Percentiles rank a stretch among this genome's conserved stretches.
These are phyloP conservation scores for Xestia c-nigrum DNA, from an alignment of 2,888 invertebrate species.

Conservation along the genomic window DNA sequence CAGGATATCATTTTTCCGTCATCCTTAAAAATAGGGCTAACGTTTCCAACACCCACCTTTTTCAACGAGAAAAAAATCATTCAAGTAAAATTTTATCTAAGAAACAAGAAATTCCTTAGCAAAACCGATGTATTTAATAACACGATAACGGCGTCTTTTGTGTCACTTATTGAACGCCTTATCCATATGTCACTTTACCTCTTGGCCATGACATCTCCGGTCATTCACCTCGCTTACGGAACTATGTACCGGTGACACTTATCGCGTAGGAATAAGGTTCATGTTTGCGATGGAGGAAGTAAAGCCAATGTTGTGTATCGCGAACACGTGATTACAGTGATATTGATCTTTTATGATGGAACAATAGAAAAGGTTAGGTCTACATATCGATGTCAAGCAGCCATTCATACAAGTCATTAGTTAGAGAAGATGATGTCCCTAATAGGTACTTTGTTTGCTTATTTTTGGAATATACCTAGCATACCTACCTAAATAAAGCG, in stretches of 20 bases:
- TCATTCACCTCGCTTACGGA: conserved; percentile 84
- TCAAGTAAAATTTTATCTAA: not conserved
- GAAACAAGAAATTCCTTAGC: conserved; percentile 29
- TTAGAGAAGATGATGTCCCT: not conserved
- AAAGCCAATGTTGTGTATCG: conserved; percentile 41
- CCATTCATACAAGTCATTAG: conserved; percentile 1
- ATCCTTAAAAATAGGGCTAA: not conserved
- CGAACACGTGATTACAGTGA: conserved; percentile 55
- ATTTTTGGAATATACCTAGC: not conserved
- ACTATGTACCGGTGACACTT: conserved; percentile 78
- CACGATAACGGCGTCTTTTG: conserved; percentile 65
- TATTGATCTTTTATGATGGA: conserved; percentile 53
- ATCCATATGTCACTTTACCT: conserved; percentile 72
- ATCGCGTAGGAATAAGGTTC: conserved; percentile 69
- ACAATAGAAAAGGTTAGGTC: conserved; percentile 51
- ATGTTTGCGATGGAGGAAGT: conserved; percentile 60
- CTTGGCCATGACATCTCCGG: conserved; percentile 85
- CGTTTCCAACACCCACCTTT: not conserved
- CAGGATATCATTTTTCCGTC: conserved; percentile 7
- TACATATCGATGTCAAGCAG: conserved; percentile 22
- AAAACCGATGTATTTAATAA: conserved; percentile 45
- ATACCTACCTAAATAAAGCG: not conserved
- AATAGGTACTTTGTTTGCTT: not conserved
- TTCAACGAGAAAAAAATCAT: not conserved
- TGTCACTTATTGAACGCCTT: conserved; percentile 68